Evolutionary conservation across 2,888 invertebrate species (phyloP).

Genomic region (Pristionchus mayeri): DNA sequence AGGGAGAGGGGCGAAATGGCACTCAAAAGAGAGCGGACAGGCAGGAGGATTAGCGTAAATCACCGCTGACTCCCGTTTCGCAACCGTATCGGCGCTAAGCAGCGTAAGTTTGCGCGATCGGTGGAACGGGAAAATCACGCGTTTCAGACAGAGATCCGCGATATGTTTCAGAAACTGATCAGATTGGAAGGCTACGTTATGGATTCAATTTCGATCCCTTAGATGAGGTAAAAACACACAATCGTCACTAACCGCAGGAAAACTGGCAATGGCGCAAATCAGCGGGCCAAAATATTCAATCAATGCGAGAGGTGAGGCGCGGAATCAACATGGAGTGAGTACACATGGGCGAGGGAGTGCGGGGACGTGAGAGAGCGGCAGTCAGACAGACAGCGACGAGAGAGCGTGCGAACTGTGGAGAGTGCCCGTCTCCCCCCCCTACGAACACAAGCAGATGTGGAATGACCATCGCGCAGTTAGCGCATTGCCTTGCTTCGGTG

Average conservation of each 20-base stretch:
- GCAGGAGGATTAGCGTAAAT: conserved; percentile 13
- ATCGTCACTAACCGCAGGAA: no score
- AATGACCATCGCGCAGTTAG: conserved; percentile 1
- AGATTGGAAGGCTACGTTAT: no score
- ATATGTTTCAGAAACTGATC: no score
- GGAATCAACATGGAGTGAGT: conserved; percentile 43
- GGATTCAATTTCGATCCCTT: no score
- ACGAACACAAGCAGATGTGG: not conserved
- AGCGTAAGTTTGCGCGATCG: not conserved
- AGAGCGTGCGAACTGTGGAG: not conserved
- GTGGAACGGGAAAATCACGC: no score
- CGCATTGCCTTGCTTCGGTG: not conserved
- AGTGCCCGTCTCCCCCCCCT: not conserved
- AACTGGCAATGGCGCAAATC: no score
- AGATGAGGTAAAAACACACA: no score
- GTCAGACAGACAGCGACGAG: not conserved
- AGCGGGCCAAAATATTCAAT: conserved; percentile 5
- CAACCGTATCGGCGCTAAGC: not conserved
- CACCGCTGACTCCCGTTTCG: conserved; percentile 3
- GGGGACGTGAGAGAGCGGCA: conserved; percentile 2
- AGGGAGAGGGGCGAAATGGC: not conserved
- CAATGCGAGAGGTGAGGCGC: not conserved
- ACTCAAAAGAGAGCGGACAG: not conserved
- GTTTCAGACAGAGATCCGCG: no score
- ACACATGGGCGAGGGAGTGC: not conserved